Evolutionary conservation across 2,113 vertebrate species (phyloP), one percentile per base, ranked within the genome.

Genomic region (Myotis lucifugus): DNA sequence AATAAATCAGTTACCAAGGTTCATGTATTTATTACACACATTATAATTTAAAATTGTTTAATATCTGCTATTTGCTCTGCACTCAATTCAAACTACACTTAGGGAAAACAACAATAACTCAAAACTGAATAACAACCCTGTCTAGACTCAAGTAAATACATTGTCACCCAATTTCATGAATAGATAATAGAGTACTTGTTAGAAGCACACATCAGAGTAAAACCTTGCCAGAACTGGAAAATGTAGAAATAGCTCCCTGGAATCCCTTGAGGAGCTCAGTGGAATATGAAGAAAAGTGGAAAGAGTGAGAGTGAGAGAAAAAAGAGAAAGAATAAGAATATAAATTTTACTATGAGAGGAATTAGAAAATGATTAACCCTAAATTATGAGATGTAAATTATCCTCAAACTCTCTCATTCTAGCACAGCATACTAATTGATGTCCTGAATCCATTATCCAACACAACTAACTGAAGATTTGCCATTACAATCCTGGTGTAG

Each of bases 131-230:
- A 95, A 92, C 50, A 88, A 97, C 87, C 91, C 85, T 97, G 94
- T 97, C 95, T 97, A 96, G 95, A 96, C 59, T 96, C 93, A 61
- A 67, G 32, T 88, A 97, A 97, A 83, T 85, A 86, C 90, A 94
- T 95, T 96, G 91, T 95, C 95, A 96, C 81, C 66, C 88, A 89
- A 88, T 85, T 76, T 83, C 42, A 89, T 88, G 88, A 97, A 93
- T 84, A 82, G 42, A 91, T 88, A 97, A 88, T 86, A 85, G 70
- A 92, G 32, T 81, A 96, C 74, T 93, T 94, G 92, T 97, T 92
- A 91, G 70, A 82, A 96, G 11, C 95, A 84, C 29, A 73, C 2
- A 18, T 37, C 83, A 34, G 32, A 83, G 37, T 34, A 94, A 97
- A 89, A 50, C 81, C 32, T 1, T 18, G 82, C 48, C 27, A 97